Base-by-base conservation (phyloP, 53 echinoderm and acorn worm genomes). In the Hippasteria phrygiana region DNA sequence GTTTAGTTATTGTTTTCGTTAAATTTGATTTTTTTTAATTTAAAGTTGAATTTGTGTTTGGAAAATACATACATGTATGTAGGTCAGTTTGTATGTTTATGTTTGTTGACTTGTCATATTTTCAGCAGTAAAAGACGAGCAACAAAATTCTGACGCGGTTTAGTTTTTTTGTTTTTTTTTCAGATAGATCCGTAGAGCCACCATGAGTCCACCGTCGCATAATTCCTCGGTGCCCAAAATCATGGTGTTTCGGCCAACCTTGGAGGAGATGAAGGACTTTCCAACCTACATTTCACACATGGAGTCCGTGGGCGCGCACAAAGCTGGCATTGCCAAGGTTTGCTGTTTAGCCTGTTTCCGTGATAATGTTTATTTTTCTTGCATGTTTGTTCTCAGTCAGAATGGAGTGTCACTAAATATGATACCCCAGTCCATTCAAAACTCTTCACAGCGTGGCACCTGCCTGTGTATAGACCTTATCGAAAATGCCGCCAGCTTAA, bases 211-310 rank as follows among this genome's bases (percentile, higher is more conserved):
- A 77, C 85, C 93, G 42, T 88, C 95, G 35, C 83, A 90, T 34
- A 74, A 82, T 63, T 89, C 88, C 73, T 90, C 90, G 78, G 78
- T 85, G 22, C 98, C 95, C 54, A 91, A 92, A 74, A 98, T 98
- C 86, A 98, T 98, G 98, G 98, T 98, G 77, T 98, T 98, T 47
- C 71, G 95, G 62, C 98, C 98, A n/a, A 96, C 93, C 73, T 59
- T 98, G 88, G 98, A 98, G 77, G 98, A 98, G 88, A 98, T 98
- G 98, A 89, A 94, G 69, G 94, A 98, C 79, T 98, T 96, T 62
- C 72, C 94, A 22, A 91, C 83, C 20, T 98, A 93, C 55, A 94
- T 96, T 41, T 24, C 77, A 40, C 83, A 94, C 77, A 98, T 98
- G 95, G 98, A 96, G 79, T 98, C 98, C 2, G 80, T 83, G 85